These are phyloP conservation scores for Oxystoma pomonae DNA, from an alignment of 2,888 invertebrate species.

Conservation along the genomic window DNA sequence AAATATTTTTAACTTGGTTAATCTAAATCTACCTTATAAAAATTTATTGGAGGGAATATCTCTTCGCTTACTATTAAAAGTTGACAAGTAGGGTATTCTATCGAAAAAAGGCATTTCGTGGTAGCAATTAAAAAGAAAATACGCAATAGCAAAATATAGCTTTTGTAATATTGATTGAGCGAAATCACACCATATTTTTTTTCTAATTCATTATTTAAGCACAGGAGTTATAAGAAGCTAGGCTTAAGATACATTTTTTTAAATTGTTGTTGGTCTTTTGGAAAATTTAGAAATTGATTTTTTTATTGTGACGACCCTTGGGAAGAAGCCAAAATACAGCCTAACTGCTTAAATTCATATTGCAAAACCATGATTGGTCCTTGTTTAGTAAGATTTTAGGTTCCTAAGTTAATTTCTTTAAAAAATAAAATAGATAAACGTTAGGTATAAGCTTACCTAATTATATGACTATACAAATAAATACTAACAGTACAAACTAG, in stretches of 20 bases:
- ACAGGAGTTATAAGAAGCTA: neutral
- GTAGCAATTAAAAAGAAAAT: slow-evolving; percentile 35
- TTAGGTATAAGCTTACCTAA: neutral
- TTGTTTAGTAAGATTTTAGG: too few relatives aligned
- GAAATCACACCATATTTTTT: neutral
- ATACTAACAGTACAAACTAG: neutral
- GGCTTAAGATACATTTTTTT: neutral
- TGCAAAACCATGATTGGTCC: neutral
- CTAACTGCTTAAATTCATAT: neutral
- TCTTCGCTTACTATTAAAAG: slow-evolving; percentile 34
- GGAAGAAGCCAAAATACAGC: neutral
- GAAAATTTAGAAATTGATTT: neutral
- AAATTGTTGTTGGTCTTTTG: neutral
- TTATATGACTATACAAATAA: slow-evolving; percentile 3
- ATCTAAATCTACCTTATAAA: slow-evolving; percentile 40
- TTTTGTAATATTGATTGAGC: slow-evolving; percentile 24
- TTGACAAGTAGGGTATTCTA: slow-evolving; percentile 33
- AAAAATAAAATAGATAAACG: neutral
- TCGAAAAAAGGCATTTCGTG: slow-evolving; percentile 41
- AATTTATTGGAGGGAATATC: slow-evolving; percentile 44
- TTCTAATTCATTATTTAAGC: neutral
- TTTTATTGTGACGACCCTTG: neutral
- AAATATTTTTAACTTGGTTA: slow-evolving; percentile 23
- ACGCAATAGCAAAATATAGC: slow-evolving; percentile 30
- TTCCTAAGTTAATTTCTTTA: neutral